phyloP scores from a whole-genome alignment of 2,888 invertebrate genomes.

The Augochlorella aurata region DNA sequence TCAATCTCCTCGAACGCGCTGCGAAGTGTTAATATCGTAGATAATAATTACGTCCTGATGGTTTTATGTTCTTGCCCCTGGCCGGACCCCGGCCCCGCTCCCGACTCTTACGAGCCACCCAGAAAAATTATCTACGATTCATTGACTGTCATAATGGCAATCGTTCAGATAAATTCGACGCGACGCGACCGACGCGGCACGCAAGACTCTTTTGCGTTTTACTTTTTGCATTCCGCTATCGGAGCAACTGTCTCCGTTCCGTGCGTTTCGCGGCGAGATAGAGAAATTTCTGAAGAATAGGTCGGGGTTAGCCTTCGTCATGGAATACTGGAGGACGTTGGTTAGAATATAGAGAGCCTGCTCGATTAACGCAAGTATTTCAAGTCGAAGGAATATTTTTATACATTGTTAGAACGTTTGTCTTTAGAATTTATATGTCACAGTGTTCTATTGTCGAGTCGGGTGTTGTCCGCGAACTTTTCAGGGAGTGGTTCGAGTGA shows the following conservation, averaged over 20 bases:
- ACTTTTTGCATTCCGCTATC: not conserved
- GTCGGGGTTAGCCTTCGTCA: no score
- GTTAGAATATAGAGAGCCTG: no score
- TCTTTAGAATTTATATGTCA: not conserved
- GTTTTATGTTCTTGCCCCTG: slow-evolving; percentile 17
- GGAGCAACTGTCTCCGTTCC: not conserved
- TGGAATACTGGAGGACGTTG: no score
- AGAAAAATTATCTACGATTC: slow-evolving; percentile 13
- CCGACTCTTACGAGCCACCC: not conserved
- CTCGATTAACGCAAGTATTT: no score
- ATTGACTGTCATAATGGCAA: slow-evolving; percentile 1
- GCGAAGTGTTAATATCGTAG: slow-evolving; percentile 41
- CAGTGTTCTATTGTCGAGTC: not conserved
- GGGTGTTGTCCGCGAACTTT: not conserved
- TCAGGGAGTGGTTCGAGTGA: not conserved
- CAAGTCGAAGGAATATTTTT: no score
- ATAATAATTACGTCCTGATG: slow-evolving; percentile 49
- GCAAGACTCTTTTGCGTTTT: not conserved
- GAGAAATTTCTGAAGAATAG: no score
- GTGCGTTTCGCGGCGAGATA: not conserved
- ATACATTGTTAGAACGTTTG: no score
- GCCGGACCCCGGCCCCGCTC: not conserved
- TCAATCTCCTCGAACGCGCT: slow-evolving; percentile 35
- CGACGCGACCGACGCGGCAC: not conserved
- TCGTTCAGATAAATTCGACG: slow-evolving; percentile 10